These are phyloP conservation scores for Cephus pulcher DNA, from an alignment of 2,888 invertebrate genomes.

Conservation along the genomic window DNA sequence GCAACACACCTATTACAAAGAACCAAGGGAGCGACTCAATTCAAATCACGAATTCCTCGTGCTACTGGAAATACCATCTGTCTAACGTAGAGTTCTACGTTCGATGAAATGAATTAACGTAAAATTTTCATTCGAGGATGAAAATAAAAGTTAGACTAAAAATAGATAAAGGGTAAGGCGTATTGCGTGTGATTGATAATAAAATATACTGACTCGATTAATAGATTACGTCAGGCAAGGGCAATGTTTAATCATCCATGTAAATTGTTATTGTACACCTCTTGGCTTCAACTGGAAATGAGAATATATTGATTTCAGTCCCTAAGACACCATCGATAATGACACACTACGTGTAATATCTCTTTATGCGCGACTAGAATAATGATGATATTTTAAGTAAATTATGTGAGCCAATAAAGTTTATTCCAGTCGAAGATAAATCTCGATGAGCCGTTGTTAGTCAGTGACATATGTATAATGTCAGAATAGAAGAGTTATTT, in stretches of 20 bases:
- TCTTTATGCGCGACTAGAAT: background rate
- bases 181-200: background rate
- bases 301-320: background rate
- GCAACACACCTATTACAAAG: conserved; percentile 52
- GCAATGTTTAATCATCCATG: background rate
- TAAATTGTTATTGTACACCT: background rate
- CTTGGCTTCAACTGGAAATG: background rate
- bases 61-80: background rate
- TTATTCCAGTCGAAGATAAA: background rate
- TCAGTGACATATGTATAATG: conserved; percentile 12
- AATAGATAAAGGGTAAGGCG: background rate
- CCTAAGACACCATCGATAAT: background rate
- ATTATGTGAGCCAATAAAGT: background rate
- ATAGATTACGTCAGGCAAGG: background rate
- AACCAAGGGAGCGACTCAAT: conserved; percentile 55
- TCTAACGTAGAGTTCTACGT: background rate
- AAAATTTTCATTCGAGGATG: background rate
- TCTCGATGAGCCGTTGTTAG: background rate
- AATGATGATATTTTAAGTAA: background rate
- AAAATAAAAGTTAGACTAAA: background rate
- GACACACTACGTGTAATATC: background rate
- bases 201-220: background rate
- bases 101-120: too few relatives aligned
- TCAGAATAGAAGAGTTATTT: conserved; percentile 37
- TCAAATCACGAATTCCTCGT: conserved; percentile 52